Evolutionary conservation across 2,113 vertebrate species (phyloP), one percentile per base, ranked within the genome.

Genomic region (Calonectris borealis): DNA sequence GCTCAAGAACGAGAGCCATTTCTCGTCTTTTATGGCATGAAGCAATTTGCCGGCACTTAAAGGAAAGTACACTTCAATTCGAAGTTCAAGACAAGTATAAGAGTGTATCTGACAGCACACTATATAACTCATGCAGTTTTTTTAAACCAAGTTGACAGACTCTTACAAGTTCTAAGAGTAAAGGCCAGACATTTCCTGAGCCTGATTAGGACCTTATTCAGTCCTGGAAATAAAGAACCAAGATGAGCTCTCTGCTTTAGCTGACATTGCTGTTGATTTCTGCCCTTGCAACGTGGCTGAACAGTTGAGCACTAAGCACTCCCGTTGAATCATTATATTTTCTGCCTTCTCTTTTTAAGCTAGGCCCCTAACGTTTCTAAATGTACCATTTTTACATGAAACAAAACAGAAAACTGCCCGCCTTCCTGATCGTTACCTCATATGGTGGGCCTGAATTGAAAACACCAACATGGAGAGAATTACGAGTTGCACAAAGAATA

Each of bases 371-470:
- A 70, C 0, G 0, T 77, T 83, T 73, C 71, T 95, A 90, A 94
- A 85, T 66, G 81, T 8, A 19, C 66, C 73, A 49, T 66, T 94
- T 92, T 68, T 4, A 76, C 40, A 54, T 16, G 70, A 95, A 94
- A 97, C 83, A 95, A 95, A 95, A 42, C 77, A 95, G 55, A 49
- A 85, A 54, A n/a, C 36, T 90, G 66, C 94, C 86, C 82, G 90
- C 91, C 84, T 83, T 85, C 86, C 62, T 36, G 38, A 20, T 88
- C 4, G 5, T 76, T 85, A 31, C 83, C 81, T 94, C 91, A 93
- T 60, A 62, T 2, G 2, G 88, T n/a, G 84, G 94, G 70, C 19
- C 78, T 95, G 96, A 91, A 94, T 70, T 75, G 88, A 89, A 91
- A 94, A 73, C 94, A 72, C 83, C 94, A 94, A 69, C 84, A 18